Conservation (phyloP, 2,888 invertebrate genomes). For the Physocephala rufipes region DNA sequence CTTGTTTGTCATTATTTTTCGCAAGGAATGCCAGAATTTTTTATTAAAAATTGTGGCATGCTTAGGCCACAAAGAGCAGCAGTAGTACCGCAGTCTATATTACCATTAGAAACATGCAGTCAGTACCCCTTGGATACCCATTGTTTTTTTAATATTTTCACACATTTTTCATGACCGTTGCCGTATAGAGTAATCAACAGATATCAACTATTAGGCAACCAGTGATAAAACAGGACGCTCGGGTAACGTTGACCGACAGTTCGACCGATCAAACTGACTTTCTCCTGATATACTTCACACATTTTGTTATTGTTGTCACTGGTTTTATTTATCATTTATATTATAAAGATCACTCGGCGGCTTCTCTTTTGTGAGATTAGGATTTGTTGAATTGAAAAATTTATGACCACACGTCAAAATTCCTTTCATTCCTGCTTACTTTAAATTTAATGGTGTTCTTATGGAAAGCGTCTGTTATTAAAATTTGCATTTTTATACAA, state of each 20-base stretch:
- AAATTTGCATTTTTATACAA: conserved; percentile 31
- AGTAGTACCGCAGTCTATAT: not conserved
- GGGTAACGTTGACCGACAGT: conserved; percentile 40
- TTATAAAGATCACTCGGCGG: conserved; percentile 17
- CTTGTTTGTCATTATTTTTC: conserved; percentile 24
- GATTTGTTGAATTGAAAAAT: conserved; percentile 35
- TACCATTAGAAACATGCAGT: not conserved
- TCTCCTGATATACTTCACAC: conserved; percentile 41
- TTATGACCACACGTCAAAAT: conserved; percentile 35
- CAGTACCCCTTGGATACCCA: conserved; percentile 6
- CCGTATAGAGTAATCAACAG: too few relatives aligned
- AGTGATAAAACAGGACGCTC: conserved; percentile 31
- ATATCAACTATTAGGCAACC: conserved; percentile 13
- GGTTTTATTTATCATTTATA: not conserved
- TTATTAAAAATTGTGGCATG: not conserved
- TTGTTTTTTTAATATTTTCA: conserved; percentile 57
- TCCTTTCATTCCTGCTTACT: conserved; percentile 29
- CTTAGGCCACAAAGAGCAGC: not conserved
- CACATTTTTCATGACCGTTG: conserved; percentile 63
- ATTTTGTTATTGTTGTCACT: conserved; percentile 37
- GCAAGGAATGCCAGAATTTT: conserved; percentile 18
- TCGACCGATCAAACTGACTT: conserved; percentile 45
- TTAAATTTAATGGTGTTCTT: conserved; percentile 33
- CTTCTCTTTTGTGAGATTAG: conserved; percentile 35
- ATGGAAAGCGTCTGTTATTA: conserved; percentile 22